Evolutionary conservation across 2,888 invertebrate species (phyloP), one percentile per base, ranked within the genome.

Genomic region (Pristionchus entomophagus): DNA sequence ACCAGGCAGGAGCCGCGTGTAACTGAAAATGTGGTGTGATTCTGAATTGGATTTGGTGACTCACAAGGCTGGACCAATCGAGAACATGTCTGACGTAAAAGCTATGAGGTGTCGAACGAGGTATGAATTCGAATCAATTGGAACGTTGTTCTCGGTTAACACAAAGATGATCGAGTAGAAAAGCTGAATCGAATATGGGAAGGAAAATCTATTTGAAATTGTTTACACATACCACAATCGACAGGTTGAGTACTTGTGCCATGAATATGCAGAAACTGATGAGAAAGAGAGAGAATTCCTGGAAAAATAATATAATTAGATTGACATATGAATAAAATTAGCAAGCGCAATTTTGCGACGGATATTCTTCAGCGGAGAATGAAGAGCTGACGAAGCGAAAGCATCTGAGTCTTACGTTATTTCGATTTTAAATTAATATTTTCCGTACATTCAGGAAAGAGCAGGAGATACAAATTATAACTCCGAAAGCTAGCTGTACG

Each of bases 51-150:
- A 14, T n/a, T 0, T 19, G 0, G 0, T 0, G 41, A 38, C 73
- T 73, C 5, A 73, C 73, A 41, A 73, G 2, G 73, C 73, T 73
- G 73, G 73, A 0, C 73, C 73, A 22, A 73, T 73, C 41, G 73
- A 73, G 26, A 73, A 73, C 12, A 45, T 0, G 26, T 73, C 73
- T 22, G 73, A 73, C 1, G 73, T 41, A 26, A 14, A 73, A 10
- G n/a, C 22, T 41, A 45, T 41, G 0, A 73, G 1, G 1, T 65
- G 35, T 5, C 35, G 32, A 35, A 35, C 35, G 17, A 38, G 19
- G 1, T 32, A 65, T 22, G 32, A 35, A 22, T 35, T 6, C 1
- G 65, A n/a, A 22, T 22, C 35, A 38, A 65, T 65, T 0, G 35
- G 35, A 0, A 35, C 32, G 45, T 45, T 14, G 14, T 10, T 14